Percentiles rank a stretch among this genome's conserved stretches.
Evolutionary conservation across 2,113 vertebrate species (phyloP).

Genomic region (Chelonoidis abingdonii): DNA sequence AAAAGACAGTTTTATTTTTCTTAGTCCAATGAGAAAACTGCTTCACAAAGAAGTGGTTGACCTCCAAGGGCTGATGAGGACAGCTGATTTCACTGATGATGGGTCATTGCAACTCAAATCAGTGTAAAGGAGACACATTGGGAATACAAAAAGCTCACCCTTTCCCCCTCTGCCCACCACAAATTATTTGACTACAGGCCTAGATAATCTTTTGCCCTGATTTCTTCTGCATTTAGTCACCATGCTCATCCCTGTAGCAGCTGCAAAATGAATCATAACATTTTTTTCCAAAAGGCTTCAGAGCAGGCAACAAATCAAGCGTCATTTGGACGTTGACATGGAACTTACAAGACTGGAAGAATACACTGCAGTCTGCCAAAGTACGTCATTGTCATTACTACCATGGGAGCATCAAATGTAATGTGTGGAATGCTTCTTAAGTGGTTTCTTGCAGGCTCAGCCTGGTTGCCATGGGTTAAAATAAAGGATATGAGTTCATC

Average conservation of each 20-base stretch:
- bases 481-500: conserved; percentile 33
- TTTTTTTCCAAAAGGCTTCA: neutral
- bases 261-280: neutral
- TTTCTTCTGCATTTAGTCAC: neutral
- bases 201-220: rapidly evolving
- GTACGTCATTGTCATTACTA: neutral
- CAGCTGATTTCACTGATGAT: conserved; percentile 34
- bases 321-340: neutral
- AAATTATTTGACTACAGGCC: neutral
- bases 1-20: conserved; percentile 47
- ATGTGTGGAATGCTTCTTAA: neutral
- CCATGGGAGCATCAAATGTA: neutral
- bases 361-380: rapidly evolving
- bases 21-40: conserved; percentile 37
- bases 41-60: conserved; percentile 54
- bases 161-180: neutral
- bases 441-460: conserved; percentile 27
- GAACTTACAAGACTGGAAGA: rapidly evolving
- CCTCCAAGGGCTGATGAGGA: conserved; percentile 30
- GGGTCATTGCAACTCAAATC: conserved; percentile 42
- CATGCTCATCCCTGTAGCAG: neutral
- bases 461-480: conserved; percentile 14
- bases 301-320: neutral
- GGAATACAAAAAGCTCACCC: neutral
- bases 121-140: neutral